Evolutionary conservation across 2,888 invertebrate species (phyloP), one percentile per base, ranked within the genome.

Genomic region (Chalcosyrphus nemorum): DNA sequence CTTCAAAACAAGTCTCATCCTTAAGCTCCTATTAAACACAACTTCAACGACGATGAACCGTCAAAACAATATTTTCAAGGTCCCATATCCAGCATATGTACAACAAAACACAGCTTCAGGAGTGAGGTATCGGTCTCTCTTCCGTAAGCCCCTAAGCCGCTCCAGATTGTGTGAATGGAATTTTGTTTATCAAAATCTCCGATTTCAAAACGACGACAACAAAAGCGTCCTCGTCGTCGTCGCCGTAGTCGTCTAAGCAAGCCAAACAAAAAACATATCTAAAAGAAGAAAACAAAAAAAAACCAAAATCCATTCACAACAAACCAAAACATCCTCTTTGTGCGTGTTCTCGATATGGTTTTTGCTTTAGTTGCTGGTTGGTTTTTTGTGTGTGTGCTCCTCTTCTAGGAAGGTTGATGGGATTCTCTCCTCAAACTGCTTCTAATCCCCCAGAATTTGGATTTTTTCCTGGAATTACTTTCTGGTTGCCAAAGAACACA

Each of bases 161-260:
- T 54, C 65, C 56, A 82, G 72, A 47, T 82, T 72, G 59, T 72
- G 65, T 68, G 82, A 82, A 82, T 68, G 54, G 71, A 78, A 82
- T 82, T 82, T 74, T 82, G 77, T 82, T 72, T 78, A 82, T 66
- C 72, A 72, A 17, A 77, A 63, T 72, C 77, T 82, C 72, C 54
- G 45, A 78, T 82, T 82, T 82, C 82, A 76, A 76, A 81, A 56
- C 35, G 29, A 54, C 70, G 47, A 52, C 59, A 21, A 15, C 54
- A 63, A 54, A n/a, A 57, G 35, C 65, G 17, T 17, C 43, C 19
- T 17, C 32, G 35, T 7, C 21, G 41, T 52, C 27, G 35, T 35
- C 38, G 15, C 17, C 17, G 43, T 45, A 9, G 19, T 19, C 45
- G 45, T 45, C 45, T 19, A 45, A 45, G 3, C 45, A 45, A 45